Evolutionary conservation across 2,888 invertebrate species (phyloP).

Genomic region (Drosophila anomelani): DNA sequence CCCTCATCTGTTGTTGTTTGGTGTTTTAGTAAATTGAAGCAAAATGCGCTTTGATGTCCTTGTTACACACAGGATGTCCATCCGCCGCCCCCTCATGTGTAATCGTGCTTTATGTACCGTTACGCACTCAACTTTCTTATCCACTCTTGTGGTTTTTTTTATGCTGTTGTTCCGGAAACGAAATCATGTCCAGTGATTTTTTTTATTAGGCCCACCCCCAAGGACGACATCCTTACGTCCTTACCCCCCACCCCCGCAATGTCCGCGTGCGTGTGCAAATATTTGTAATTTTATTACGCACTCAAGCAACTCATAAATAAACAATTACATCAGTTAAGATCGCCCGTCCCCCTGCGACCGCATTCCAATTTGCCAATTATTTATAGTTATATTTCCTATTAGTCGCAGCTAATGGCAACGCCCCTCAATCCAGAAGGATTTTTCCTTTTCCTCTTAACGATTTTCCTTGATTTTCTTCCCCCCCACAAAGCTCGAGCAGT

Average conservation of each 20-base stretch:
- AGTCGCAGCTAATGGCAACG: conserved; percentile 51
- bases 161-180: conserved; percentile 43
- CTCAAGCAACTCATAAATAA: conserved; percentile 82
- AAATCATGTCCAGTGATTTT: conserved; percentile 73
- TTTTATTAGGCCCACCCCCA: conserved; percentile 53
- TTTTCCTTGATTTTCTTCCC: background rate
- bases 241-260: conserved; percentile 11
- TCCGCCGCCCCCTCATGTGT: conserved; percentile 37
- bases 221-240: conserved; percentile 4
- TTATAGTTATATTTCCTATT: conserved; percentile 74
- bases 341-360: conserved; percentile 8
- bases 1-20: conserved; percentile 44
- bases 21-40: conserved; percentile 83
- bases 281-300: conserved; percentile 83
- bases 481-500: conserved; percentile 52
- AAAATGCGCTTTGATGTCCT: conserved; percentile 82
- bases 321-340: conserved; percentile 75
- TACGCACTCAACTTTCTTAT: conserved; percentile 76
- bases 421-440: background rate
- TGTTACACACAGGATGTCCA: conserved; percentile 77
- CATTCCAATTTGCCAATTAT: conserved; percentile 65
- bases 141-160: conserved; percentile 49
- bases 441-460: background rate
- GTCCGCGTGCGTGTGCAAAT: conserved; percentile 65
- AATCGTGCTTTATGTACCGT: conserved; percentile 84